Conservation (phyloP, 2,888 invertebrate genomes). For the Ypsolopha sequella region DNA sequence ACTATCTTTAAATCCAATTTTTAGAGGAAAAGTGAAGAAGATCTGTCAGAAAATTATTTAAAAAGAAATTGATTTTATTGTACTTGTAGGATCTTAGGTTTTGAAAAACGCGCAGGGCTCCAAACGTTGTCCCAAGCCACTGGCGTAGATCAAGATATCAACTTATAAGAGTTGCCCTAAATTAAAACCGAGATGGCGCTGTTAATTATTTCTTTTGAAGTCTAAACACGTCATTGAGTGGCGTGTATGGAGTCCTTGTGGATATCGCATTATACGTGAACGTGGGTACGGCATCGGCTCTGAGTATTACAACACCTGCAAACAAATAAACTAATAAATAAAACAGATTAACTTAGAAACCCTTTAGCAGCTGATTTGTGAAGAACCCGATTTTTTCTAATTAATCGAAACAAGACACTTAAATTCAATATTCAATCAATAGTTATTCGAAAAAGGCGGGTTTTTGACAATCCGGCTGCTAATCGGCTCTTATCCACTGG, state of each 20-base stretch:
- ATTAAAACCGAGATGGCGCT: conserved; percentile 19
- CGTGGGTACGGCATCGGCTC: conserved; percentile 80
- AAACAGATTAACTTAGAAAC: not conserved
- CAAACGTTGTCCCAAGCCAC: not conserved
- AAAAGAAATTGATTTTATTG: too few species aligned
- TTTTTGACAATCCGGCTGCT: too few species aligned
- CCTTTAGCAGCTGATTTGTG: too few species aligned
- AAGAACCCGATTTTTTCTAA: too few species aligned
- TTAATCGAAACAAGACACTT: too few species aligned
- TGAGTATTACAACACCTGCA: conserved; percentile 83
- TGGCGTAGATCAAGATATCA: conserved; percentile 1
- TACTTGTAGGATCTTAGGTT: too few species aligned
- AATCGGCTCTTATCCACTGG: too few species aligned
- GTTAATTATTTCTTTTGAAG: conserved; percentile 36
- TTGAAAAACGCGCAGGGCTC: not conserved
- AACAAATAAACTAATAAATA: conserved; percentile 3
- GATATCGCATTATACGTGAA: conserved; percentile 57
- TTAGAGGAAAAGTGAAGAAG: not conserved
- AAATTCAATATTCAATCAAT: too few species aligned
- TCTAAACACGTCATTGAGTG: conserved; percentile 61
- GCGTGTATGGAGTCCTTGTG: conserved; percentile 57
- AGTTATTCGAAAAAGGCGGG: too few species aligned
- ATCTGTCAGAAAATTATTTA: too few species aligned
- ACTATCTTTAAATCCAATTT: conserved; percentile 33
- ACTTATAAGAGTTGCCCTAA: conserved; percentile 4